Evolutionary conservation across 64 coral and sea anemone species (phyloP).

Genomic region (Stylophora pistillata): DNA sequence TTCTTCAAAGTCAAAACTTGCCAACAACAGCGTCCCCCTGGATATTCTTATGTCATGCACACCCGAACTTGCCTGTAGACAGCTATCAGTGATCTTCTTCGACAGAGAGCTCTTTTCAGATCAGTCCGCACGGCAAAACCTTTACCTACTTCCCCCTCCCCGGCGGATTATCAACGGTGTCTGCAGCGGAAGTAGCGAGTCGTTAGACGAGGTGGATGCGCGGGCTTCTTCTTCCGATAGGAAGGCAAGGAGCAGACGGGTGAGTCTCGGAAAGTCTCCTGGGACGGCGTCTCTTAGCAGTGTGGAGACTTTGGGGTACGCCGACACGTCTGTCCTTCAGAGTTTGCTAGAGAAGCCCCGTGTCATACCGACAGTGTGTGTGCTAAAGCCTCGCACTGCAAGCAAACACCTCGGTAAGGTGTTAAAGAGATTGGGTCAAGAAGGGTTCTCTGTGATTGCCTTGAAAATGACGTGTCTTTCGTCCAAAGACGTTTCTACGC

Average conservation of each 20-base stretch:
- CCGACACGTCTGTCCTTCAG: constrained; percentile 56
- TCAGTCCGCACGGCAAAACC: constrained; percentile 58
- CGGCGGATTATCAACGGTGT: constrained; percentile 29
- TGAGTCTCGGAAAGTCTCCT: constrained; percentile 12
- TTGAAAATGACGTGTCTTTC: constrained; percentile 68
- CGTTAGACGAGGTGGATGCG: constrained; percentile 44
- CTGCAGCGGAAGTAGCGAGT: constrained; percentile 59
- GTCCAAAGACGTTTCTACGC: neutral
- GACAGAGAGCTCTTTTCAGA: constrained; percentile 87
- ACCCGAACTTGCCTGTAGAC: constrained; percentile 88
- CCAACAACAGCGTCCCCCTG: constrained; percentile 43
- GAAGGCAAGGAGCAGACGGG: constrained; percentile 25
- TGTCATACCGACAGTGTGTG: constrained; percentile 67
- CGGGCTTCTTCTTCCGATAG: neutral
- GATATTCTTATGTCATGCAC: constrained; percentile 86
- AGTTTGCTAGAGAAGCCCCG: constrained; percentile 76
- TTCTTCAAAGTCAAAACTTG: constrained; percentile 47
- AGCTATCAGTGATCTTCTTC: constrained; percentile 86
- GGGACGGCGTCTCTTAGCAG: constrained; percentile 38
- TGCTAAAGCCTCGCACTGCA: constrained; percentile 80
- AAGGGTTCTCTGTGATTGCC: constrained; percentile 69
- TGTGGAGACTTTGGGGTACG: constrained; percentile 41
- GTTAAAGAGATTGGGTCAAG: constrained; percentile 75
- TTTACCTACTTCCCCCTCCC: constrained; percentile 61
- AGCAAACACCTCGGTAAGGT: constrained; percentile 78